These are phyloP conservation scores for Saiga tatarica DNA, from an alignment of 2,113 vertebrate species.

Conservation along the genomic window DNA sequence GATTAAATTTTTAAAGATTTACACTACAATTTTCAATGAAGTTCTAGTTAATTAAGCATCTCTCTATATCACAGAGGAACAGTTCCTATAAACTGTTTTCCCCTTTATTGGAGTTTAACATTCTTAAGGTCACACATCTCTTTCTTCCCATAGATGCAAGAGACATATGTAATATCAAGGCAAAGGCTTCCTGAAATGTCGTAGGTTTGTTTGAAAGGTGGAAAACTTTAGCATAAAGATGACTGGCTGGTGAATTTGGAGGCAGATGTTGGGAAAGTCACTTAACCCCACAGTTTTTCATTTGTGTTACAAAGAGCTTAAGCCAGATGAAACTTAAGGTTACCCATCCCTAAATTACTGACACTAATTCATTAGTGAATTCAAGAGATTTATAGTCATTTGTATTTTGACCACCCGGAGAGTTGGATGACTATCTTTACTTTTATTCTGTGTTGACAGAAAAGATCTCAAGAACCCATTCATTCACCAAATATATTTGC, in stretches of 20 bases:
- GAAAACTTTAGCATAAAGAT: not conserved
- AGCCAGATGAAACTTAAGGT: not conserved
- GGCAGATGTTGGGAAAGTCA: not conserved
- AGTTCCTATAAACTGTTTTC: constrained; percentile 48
- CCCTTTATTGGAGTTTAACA: constrained; percentile 29
- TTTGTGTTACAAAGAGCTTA: not conserved
- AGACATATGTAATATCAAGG: not conserved
- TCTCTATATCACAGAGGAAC: constrained; percentile 61
- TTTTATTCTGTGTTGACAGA: not conserved
- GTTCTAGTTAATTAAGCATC: constrained; percentile 76
- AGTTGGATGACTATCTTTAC: not conserved
- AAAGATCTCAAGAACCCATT: constrained; percentile 27
- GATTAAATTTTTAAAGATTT: constrained; percentile 78
- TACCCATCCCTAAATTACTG: not conserved
- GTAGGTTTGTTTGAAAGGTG: not conserved
- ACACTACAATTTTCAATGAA: constrained; percentile 69
- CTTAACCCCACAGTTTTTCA: not conserved
- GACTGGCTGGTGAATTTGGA: not conserved
- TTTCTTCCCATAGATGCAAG: not conserved
- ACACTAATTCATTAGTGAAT: not conserved
- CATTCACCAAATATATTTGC: not conserved
- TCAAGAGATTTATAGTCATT: not conserved
- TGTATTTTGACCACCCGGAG: not conserved
- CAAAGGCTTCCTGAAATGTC: not conserved
- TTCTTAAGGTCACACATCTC: constrained; percentile 14